Conservation (phyloP, 2,113 vertebrate species). For the Pelmatolapia mariae region DNA sequence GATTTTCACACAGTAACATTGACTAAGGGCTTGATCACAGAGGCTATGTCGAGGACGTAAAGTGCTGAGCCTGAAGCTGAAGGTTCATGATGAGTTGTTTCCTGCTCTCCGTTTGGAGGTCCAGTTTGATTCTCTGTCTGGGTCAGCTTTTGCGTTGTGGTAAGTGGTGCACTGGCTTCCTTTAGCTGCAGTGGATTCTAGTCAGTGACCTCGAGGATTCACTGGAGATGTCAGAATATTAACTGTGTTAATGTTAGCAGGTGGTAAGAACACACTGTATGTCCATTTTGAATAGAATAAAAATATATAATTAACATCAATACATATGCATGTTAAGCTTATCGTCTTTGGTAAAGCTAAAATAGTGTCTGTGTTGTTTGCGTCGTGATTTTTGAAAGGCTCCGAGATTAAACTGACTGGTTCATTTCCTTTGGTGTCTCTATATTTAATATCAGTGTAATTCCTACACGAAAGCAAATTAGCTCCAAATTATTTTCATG, state of each 20-base stretch:
- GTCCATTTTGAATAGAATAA: neutral
- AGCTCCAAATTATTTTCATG: neutral
- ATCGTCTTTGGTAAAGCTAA: neutral
- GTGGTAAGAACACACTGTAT: neutral
- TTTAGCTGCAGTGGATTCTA: neutral
- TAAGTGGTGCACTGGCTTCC: conserved; percentile 6
- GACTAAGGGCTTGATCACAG: neutral
- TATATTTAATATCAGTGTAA: neutral
- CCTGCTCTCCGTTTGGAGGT: neutral
- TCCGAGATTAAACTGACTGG: neutral
- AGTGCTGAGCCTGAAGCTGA: neutral
- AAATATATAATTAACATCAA: neutral
- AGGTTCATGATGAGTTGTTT: conserved; percentile 24
- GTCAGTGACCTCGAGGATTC: neutral
- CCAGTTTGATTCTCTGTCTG: conserved; percentile 9
- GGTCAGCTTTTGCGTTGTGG: conserved; percentile 12
- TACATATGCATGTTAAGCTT: neutral
- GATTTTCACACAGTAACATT: neutral
- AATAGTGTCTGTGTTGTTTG: neutral
- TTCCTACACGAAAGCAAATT: neutral
- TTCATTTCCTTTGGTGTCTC: neutral
- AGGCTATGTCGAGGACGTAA: neutral
- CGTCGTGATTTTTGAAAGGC: neutral
- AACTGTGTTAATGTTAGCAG: neutral
- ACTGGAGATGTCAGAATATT: neutral